These are phyloP conservation scores for Theretra japonica DNA, from an alignment of 2,888 invertebrate species.

Conservation along the genomic window DNA sequence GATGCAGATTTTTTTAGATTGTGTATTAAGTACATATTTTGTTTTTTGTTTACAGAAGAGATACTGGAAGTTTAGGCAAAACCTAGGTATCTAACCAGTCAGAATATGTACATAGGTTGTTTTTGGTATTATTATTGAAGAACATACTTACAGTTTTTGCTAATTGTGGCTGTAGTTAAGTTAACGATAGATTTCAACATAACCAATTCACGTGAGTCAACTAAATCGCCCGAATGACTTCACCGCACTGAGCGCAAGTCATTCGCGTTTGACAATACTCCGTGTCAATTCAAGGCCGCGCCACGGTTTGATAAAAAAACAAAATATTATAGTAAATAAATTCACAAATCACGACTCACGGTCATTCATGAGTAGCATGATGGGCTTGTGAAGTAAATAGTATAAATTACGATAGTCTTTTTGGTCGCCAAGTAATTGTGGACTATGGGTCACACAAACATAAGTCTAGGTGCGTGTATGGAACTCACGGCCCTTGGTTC, in stretches of 20 bases:
- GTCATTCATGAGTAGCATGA: neutral
- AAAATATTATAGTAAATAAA: neutral
- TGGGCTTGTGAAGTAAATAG: neutral
- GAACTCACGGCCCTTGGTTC: too few species aligned
- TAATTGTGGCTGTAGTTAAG: conserved; percentile 46
- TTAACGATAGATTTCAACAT: conserved; percentile 63
- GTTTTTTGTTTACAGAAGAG: too few species aligned
- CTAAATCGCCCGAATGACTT: conserved; percentile 42
- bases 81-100: too few species aligned
- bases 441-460: too few species aligned
- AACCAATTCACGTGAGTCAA: conserved; percentile 39
- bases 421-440: too few species aligned
- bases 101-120: neutral
- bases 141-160: conserved; percentile 60
- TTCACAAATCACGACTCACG: neutral
- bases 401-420: too few species aligned
- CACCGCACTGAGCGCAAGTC: conserved; percentile 43
- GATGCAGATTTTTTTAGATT: too few species aligned
- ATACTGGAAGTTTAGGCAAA: too few species aligned
- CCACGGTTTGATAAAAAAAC: conserved; percentile 12
- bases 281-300: conserved; percentile 34
- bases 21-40: too few species aligned
- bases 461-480: too few species aligned
- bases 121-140: neutral
- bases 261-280: conserved; percentile 29